Conservation (phyloP, 2,888 invertebrate species). For the Lasioglossum vierecki region DNA sequence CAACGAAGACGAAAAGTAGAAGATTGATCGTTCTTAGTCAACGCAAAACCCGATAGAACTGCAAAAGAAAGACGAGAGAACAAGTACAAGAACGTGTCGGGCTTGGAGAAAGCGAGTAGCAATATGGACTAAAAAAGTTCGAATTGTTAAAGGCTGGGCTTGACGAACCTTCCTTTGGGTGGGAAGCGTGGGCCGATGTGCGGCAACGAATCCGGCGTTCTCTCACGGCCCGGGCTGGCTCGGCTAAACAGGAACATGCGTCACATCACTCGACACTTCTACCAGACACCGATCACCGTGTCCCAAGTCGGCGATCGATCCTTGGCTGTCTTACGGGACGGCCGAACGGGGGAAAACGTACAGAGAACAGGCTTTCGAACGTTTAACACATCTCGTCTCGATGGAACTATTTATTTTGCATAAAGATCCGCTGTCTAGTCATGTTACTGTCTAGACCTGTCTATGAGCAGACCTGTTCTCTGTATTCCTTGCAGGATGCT, state of each 20-base stretch:
- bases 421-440: too few relatives aligned
- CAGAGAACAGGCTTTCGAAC: constrained; percentile 31
- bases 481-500: not conserved
- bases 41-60: constrained; percentile 19
- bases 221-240: constrained; percentile 93
- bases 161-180: constrained; percentile 91
- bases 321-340: constrained; percentile 11
- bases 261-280: constrained; percentile 83
- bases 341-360: constrained; percentile 7
- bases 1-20: not conserved
- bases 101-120: constrained; percentile 19
- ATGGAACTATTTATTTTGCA: not conserved
- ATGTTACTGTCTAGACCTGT: not conserved
- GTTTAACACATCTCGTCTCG: not conserved
- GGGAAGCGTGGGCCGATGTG: constrained; percentile 96
- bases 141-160: constrained; percentile 53
- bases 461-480: not conserved
- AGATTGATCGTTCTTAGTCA: not conserved
- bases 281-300: constrained; percentile 66
- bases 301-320: constrained; percentile 46
- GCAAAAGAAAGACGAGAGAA: constrained; percentile 4
- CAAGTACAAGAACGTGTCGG: constrained; percentile 11
- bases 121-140: not conserved
- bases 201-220: constrained; percentile 92
- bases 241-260: constrained; percentile 89